phyloP scores from a whole-genome alignment of 64 coral and sea anemone genomes.

The Montipora capricornis region DNA sequence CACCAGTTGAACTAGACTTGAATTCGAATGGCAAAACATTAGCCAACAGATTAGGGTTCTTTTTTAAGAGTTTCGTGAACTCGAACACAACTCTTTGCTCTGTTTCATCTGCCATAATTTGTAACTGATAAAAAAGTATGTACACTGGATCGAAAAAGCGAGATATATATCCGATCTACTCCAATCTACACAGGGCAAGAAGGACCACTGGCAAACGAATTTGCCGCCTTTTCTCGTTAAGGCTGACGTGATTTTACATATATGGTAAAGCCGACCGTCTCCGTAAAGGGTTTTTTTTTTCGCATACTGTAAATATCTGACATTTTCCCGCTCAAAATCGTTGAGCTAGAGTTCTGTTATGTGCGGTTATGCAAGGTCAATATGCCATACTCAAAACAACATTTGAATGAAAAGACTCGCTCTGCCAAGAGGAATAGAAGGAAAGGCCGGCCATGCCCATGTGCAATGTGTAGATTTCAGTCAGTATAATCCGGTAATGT shows the following conservation, averaged over 20 bases:
- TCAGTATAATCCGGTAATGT: constrained; percentile 35
- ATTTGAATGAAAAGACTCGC: constrained; percentile 42
- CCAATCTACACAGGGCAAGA: background rate
- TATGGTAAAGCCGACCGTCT: background rate
- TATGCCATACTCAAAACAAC: constrained; percentile 50
- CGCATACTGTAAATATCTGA: no score
- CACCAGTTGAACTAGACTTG: background rate
- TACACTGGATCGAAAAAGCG: background rate
- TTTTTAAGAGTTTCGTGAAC: background rate
- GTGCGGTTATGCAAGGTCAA: constrained; percentile 2
- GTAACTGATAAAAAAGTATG: background rate
- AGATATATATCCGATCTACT: background rate
- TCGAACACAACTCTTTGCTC: background rate
- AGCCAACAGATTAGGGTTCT: background rate
- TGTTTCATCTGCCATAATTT: background rate
- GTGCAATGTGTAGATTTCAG: constrained; percentile 24
- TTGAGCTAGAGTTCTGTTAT: constrained; percentile 1
- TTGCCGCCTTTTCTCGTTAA: constrained; percentile 16
- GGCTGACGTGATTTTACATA: constrained; percentile 28
- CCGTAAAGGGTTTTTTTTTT: no score
- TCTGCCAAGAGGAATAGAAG: constrained; percentile 28
- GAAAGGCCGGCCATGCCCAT: constrained; percentile 42
- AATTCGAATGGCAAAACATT: background rate
- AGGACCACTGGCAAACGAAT: constrained; percentile 41
- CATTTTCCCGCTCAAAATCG: background rate